Conservation (phyloP, 2,888 invertebrate genomes). For the Caenorhabditis afra region DNA sequence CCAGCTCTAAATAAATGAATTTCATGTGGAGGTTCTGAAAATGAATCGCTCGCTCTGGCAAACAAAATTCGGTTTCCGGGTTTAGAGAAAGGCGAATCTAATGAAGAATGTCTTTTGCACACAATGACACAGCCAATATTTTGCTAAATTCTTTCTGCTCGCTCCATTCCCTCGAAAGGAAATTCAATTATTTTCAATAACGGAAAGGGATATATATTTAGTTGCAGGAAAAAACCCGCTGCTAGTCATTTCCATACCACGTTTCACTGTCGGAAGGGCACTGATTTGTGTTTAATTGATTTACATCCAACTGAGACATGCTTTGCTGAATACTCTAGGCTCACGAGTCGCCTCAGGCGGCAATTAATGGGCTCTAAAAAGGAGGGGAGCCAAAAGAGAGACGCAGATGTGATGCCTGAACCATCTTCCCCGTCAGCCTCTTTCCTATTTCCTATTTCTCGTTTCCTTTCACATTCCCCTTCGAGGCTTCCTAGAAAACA, state of each 20-base stretch:
- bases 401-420: slow-evolving; percentile 18
- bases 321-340: background rate
- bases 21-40: background rate
- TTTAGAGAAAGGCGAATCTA: slow-evolving; percentile 1
- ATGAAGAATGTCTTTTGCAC: slow-evolving; percentile 19
- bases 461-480: slow-evolving; percentile 2
- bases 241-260: too few relatives aligned
- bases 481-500: background rate
- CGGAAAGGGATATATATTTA: too few relatives aligned
- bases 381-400: slow-evolving; percentile 13
- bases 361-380: slow-evolving; percentile 44
- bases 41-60: background rate
- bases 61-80: background rate
- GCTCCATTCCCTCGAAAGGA: background rate
- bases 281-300: too few relatives aligned
- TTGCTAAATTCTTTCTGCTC: background rate
- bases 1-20: background rate
- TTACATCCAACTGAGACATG: too few relatives aligned
- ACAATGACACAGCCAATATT: background rate
- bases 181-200: too few relatives aligned
- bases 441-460: slow-evolving; percentile 7
- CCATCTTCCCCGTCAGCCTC: slow-evolving; percentile 6
- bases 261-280: too few relatives aligned
- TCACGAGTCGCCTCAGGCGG: slow-evolving; percentile 32
- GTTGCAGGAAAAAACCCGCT: too few relatives aligned